phyloP scores from a whole-genome alignment of 2,113 vertebrate species.

The Calyptommatus sinebrachiatus region DNA sequence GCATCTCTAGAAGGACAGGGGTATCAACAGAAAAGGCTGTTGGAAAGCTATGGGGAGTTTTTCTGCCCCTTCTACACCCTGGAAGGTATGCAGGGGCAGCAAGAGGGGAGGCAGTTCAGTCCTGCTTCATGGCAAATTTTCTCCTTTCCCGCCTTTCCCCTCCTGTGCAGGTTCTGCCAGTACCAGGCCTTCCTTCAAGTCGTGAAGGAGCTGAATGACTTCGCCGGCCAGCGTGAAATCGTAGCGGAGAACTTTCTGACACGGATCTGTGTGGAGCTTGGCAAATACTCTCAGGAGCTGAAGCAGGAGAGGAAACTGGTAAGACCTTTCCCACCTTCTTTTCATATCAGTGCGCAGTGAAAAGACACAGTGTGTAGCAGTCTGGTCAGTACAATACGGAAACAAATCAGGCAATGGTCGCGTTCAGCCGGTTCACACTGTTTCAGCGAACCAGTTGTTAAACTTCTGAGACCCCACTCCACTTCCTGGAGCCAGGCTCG shows the following conservation, averaged over 20 bases:
- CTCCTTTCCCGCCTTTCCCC: background rate
- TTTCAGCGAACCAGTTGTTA: too few species aligned
- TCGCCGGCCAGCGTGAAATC: slow-evolving; percentile 86
- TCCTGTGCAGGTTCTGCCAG: slow-evolving; percentile 76
- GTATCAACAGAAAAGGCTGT: background rate
- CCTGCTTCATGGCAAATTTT: background rate
- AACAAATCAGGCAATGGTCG: background rate
- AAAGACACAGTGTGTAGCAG: background rate
- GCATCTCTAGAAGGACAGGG: background rate
- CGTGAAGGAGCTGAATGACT: slow-evolving; percentile 87
- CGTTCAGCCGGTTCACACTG: too few species aligned
- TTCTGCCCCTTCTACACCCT: background rate
- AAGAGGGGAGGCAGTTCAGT: background rate
- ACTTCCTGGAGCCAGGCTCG: too few species aligned
- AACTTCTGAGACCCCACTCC: too few species aligned
- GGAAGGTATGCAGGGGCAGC: background rate
- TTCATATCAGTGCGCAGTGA: background rate
- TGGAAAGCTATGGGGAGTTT: background rate
- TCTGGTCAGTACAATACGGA: background rate
- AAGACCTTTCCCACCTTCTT: slow-evolving; percentile 4
- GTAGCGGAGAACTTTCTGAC: slow-evolving; percentile 85
- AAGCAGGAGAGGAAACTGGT: slow-evolving; percentile 88
- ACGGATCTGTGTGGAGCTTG: slow-evolving; percentile 83
- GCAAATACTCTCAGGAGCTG: slow-evolving; percentile 85
- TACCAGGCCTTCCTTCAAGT: slow-evolving; percentile 84